phyloP scores from a whole-genome alignment of 2,888 invertebrate species.

The Coronaproctus castanopsis region DNA sequence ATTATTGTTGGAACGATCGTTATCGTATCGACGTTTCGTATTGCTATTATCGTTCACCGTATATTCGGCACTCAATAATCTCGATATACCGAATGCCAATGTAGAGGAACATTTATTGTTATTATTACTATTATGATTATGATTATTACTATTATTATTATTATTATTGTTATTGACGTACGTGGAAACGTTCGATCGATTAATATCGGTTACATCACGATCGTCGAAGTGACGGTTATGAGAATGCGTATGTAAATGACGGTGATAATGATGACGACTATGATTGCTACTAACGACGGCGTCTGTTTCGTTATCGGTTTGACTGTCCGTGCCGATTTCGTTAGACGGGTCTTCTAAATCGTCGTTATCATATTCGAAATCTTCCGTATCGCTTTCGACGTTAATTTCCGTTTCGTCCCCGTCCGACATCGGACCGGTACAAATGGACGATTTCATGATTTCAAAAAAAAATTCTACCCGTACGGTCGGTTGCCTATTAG shows the following conservation, averaged over 20 bases:
- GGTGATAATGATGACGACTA: too few species aligned
- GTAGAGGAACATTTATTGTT: conserved; percentile 23
- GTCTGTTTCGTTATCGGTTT: conserved; percentile 34
- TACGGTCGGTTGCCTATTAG: too few species aligned
- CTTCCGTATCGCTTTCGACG: conserved; percentile 15
- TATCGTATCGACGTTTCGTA: conserved; percentile 31
- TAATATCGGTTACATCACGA: too few species aligned
- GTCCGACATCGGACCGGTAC: conserved; percentile 10
- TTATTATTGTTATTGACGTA: too few species aligned
- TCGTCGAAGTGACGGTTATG: too few species aligned
- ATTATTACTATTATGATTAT: too few species aligned
- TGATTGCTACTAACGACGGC: conserved; percentile 16
- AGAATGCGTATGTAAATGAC: conserved; percentile 10
- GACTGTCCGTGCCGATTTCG: conserved; percentile 42
- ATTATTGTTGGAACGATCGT: conserved; percentile 19
- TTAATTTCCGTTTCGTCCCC: conserved; percentile 17
- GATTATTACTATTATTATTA: too few species aligned
- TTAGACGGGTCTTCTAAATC: conserved; percentile 34
- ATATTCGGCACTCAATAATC: conserved; percentile 38
- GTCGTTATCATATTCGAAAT: conserved; percentile 14
- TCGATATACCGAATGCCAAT: conserved; percentile 61
- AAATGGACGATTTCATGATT: conserved; percentile 12
- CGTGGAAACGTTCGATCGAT: conserved; percentile 7
- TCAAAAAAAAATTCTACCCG: too few species aligned
- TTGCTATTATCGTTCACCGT: conserved; percentile 31